Evolutionary conservation across 2,888 invertebrate species (phyloP), one percentile per base, ranked within the genome.

Genomic region (Coleophora flavipennella): DNA sequence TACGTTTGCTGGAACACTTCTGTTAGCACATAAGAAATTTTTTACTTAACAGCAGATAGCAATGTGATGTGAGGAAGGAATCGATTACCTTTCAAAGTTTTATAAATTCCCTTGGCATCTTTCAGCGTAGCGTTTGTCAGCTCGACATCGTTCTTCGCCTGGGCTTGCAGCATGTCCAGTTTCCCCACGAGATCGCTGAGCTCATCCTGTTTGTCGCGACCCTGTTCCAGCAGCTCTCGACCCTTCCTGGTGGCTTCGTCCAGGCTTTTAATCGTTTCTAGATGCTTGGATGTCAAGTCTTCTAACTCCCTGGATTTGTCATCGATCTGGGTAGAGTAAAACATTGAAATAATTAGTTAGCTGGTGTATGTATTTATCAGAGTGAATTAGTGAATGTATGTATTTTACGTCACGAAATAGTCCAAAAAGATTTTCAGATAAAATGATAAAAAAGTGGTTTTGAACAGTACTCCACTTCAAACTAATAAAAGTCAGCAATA

Each of bases 71-170:
- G n/a, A n/a, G n/a, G n/a, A n/a, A n/a, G n/a, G n/a, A n/a, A n/a
- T n/a, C n/a, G n/a, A n/a, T 20, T 36, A 64, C 65, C 58, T 51
- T 62, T 64, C 32, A 63, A 44, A 12, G 64, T 64, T 45, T 59
- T 60, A 38, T 62, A 64, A 6, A 64, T 63, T 33, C 61, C 59
- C 25, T 58, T 62, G 9, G 71, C 72, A 31, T 70, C 70, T 44
- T 70, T 71, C 7, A 73, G 50, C 2, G 71, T 74, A 1, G 67
- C 64, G 93, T 97, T 94, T 2, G 96, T 96, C 38, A 92, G 88
- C 41, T 91, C 88, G 0, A 97, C 93, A 2, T 97, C 97, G 38
- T 92, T 90, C 41, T 89, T 89, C 0, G 97, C 97, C 57, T 89
- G 90, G 3, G 87, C 90, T 38, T 91, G 89, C 0, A 92, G 89